These are phyloP conservation scores for Pectinophora gossypiella DNA, from an alignment of 1,140 invertebrate species.

Conservation along the genomic window DNA sequence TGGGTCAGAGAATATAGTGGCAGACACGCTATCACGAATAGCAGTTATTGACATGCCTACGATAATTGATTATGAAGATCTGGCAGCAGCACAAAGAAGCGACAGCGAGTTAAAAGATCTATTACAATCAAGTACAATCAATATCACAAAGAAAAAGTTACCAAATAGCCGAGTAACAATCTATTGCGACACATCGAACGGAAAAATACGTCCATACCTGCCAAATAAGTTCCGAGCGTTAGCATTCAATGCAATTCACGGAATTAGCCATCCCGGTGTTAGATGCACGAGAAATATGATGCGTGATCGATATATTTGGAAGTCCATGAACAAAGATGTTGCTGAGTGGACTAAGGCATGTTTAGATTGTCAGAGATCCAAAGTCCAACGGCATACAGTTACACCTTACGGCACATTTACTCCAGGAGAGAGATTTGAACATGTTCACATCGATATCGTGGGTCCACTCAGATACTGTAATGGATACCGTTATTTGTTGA, in stretches of 20 bases:
- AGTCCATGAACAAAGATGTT: conserved; percentile 41
- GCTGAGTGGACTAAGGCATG: conserved; percentile 26
- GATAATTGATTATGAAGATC: conserved; percentile 9
- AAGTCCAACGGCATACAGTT: neutral
- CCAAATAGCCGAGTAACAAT: neutral
- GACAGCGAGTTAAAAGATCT: neutral
- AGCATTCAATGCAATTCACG: neutral
- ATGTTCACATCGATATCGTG: neutral
- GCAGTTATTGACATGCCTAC: neutral
- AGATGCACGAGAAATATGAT: neutral
- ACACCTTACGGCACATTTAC: neutral
- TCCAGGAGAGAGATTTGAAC: neutral
- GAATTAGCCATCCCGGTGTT: too few relatives aligned
- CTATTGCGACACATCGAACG: neutral
- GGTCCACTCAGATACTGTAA: too few relatives aligned
- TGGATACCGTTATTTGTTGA: too few relatives aligned
- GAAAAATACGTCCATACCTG: neutral
- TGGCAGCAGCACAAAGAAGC: neutral
- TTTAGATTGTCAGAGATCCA: neutral
- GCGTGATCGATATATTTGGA: neutral
- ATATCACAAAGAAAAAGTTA: neutral
- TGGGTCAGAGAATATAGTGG: conserved; percentile 17
- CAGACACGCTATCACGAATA: conserved; percentile 27
- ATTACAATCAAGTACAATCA: neutral
- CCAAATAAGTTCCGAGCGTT: neutral